These are phyloP conservation scores for Manis javanica DNA, from an alignment of 2,797 vertebrate species.

Conservation along the genomic window DNA sequence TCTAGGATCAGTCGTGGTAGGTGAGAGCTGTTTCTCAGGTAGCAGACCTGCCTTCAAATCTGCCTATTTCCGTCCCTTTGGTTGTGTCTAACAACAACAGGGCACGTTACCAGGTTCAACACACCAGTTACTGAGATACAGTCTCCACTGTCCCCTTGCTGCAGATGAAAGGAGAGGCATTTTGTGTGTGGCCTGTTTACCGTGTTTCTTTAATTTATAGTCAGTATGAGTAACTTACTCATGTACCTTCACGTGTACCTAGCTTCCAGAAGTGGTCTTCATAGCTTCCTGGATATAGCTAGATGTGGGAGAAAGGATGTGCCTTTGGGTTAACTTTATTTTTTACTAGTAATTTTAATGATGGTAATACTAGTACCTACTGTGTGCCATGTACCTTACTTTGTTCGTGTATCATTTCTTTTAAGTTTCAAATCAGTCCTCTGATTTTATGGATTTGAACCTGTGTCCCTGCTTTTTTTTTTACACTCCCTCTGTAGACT, in stretches of 20 bases:
- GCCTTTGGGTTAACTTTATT: background rate
- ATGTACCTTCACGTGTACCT: background rate
- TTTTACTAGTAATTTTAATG: constrained; percentile 26
- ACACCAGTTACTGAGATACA: background rate
- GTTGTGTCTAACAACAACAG: background rate
- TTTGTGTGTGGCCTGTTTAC: background rate
- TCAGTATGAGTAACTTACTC: background rate
- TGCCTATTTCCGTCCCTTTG: background rate
- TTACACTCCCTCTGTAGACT: background rate
- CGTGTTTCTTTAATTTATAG: background rate
- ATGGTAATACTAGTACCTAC: background rate
- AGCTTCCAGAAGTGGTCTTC: background rate
- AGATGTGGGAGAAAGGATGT: background rate
- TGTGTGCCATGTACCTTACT: background rate
- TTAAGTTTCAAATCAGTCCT: constrained; percentile 3
- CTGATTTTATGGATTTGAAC: background rate
- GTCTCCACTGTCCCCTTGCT: background rate
- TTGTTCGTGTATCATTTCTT: constrained; percentile 28
- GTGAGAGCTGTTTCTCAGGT: background rate
- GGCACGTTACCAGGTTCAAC: background rate
- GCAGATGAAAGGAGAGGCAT: background rate
- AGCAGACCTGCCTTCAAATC: background rate
- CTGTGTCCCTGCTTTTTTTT: background rate
- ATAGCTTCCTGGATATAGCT: background rate
- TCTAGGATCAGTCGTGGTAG: background rate